Percentiles rank a stretch among this genome's conserved stretches.
phyloP scores from a whole-genome alignment of 2,888 invertebrate genomes.

The Dendrolimus houi region DNA sequence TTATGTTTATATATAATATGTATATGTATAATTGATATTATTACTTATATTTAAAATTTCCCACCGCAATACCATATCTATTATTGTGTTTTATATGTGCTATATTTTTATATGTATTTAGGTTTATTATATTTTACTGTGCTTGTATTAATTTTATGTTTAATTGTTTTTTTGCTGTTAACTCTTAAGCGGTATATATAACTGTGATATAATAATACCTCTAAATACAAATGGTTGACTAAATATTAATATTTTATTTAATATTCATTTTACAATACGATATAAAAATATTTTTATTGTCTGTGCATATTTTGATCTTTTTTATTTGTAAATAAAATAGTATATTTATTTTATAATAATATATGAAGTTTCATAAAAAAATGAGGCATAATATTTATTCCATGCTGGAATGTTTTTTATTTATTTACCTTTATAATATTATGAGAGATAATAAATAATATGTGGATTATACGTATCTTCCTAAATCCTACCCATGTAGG shows the following conservation, averaged over 20 bases:
- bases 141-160: slow-evolving; percentile 4
- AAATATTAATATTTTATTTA: background rate
- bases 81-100: slow-evolving; percentile 1
- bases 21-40: slow-evolving; percentile 4
- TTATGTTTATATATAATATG: slow-evolving; percentile 4
- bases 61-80: background rate
- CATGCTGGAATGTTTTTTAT: too few species aligned
- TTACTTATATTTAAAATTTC: background rate
- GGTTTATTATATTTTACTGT: slow-evolving; percentile 3
- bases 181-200: slow-evolving; percentile 43
- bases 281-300: too few species aligned
- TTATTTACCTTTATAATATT: too few species aligned
- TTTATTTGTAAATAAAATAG: too few species aligned
- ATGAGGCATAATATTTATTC: too few species aligned
- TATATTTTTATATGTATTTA: slow-evolving; percentile 7
- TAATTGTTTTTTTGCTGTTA: slow-evolving; percentile 2
- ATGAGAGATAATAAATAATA: too few species aligned
- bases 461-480: too few species aligned
- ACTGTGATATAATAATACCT: slow-evolving; percentile 42
- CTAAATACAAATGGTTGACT: slow-evolving; percentile 1
- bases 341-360: too few species aligned
- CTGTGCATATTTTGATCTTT: too few species aligned
- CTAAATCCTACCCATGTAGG: too few species aligned
- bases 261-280: too few species aligned
- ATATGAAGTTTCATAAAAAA: too few species aligned